phyloP scores from a whole-genome alignment of 37 sponge, comb jelly and placozoan species.

The Diacarnus erythraeanus region DNA sequence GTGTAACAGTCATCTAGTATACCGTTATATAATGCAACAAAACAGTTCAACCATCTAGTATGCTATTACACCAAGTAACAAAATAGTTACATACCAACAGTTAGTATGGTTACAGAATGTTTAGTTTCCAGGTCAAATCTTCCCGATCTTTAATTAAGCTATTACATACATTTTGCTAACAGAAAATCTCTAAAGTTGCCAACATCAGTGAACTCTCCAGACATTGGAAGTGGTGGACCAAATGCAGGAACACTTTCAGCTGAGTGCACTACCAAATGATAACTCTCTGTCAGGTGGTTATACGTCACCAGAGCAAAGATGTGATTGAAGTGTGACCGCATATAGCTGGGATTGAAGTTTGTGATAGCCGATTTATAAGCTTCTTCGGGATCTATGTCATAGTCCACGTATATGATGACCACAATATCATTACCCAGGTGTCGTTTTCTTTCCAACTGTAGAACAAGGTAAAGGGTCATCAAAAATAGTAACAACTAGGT shows the following conservation, averaged over 20 bases:
- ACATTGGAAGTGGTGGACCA: constrained; percentile 63
- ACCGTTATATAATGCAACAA: too few species aligned
- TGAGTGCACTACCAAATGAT: constrained; percentile 64
- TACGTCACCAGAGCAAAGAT: constrained; percentile 62
- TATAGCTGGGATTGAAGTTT: constrained; percentile 57
- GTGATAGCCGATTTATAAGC: constrained; percentile 19
- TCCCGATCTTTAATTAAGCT: too few species aligned
- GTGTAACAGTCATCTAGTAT: too few species aligned
- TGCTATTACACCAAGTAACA: too few species aligned
- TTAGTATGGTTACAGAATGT: too few species aligned
- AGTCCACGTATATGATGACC: constrained; percentile 78
- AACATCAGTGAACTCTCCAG: constrained; percentile 58
- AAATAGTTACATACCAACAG: too few species aligned
- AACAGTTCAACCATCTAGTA: too few species aligned
- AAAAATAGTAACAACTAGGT: too few species aligned
- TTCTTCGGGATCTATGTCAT: constrained; percentile 36
- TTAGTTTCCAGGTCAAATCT: too few species aligned
- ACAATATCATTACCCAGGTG: constrained; percentile 90
- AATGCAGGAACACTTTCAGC: constrained; percentile 65
- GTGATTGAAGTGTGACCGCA: constrained; percentile 82
- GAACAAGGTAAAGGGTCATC: background rate
- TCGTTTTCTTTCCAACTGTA: constrained; percentile 81
- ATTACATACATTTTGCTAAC: constrained; percentile 70
- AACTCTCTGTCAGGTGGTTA: background rate
- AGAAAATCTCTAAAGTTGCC: constrained; percentile 74